Evolutionary conservation across 2,888 invertebrate species (phyloP), one percentile per base, ranked within the genome.

Genomic region (Scotopteryx bipunctaria): DNA sequence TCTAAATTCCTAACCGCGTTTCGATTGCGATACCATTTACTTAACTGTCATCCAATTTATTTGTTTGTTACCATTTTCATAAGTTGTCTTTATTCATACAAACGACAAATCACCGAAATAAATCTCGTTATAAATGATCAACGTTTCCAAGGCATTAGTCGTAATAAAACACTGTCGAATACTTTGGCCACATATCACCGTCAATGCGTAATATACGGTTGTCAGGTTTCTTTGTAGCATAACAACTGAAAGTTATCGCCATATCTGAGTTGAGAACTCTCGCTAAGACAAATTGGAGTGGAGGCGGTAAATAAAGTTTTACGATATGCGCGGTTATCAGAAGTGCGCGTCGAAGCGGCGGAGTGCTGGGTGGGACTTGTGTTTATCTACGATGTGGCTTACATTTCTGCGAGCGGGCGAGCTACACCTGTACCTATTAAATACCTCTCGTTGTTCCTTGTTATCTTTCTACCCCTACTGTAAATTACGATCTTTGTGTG

Each of bases 251-350:
- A 75, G 73, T 76, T 78, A 73, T 73, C 79, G 76, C 75, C 75
- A 76, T 81, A 80, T 79, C 78, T 75, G 77, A 78, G 75, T 77
- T 76, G 71, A 66, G 70, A 85, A 82, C 70, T 86, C 80, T 77
- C 66, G 72, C 75, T 69, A 80, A 81, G 83, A 84, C 82, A 84
- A 85, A 83, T 86, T 81, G 79, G 72, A 78, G 77, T 69, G 73
- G 78, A 78, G 80, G 79, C 76, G 78, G 79, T 78, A 81, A 83
- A 83, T 82, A 86, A 84, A 86, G 81, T 86, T 85, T 83, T 83
- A 81, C 81, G 84, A 83, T 82, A 82, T 78, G 81, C 78, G 75
- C 74, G 78, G 83, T 86, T 86, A 86, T 86, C 84, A 81, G 80
- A 70, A 78, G 75, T 72, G 76, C 69, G 71, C 73, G 75, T 69